Base-by-base conservation (phyloP, 2,113 vertebrate genomes). In the Eleginops maclovinus region DNA sequence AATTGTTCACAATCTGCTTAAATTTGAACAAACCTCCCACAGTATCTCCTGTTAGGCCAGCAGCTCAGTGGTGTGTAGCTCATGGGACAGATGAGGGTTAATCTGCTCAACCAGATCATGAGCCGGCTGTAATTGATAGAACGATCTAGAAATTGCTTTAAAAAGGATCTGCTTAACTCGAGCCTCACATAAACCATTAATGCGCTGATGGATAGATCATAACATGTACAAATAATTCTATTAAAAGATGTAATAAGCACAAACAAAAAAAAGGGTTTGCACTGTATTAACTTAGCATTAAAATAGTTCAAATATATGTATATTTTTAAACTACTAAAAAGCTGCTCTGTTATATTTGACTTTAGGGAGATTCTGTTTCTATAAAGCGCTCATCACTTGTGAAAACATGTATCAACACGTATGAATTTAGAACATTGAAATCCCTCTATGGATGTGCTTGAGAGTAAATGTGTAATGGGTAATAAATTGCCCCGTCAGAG, bases 61-160 rank as follows among this genome's bases (percentile, higher is more conserved):
- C 60, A 77, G 80, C 77, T 87, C 74, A 58, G 72, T 17, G 46
- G 50, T 26, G 72, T 76, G 59, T n/a, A 43, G 73, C 70, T 78
- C 79, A 77, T 41, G 17, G 72, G 73, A 69, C 83, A 87, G 79
- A 87, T 36, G 66, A 89, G 67, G 77, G 79, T 90, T 93, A 90
- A 91, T 92, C 89, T 90, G 78, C 82, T 82, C 83, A 71, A 53
- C 61, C 77, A 88, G 75, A 72, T 85, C 84, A 88, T 84, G 82
- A 89, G 77, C 77, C 43, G 24, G 40, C 65, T 81, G 72, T 86
- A 89, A 90, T 72, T 85, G 80, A 90, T 77, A 77, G 77, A 86
- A 79, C 72, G 36, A 83, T 84, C 76, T 82, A n/a, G 73, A 76
- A 79, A 65, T 82, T 58, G 83, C 75, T 74, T 69, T 51, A 72